Base-by-base conservation (phyloP, 1,140 invertebrate species). In the Anoplophora glabripennis region DNA sequence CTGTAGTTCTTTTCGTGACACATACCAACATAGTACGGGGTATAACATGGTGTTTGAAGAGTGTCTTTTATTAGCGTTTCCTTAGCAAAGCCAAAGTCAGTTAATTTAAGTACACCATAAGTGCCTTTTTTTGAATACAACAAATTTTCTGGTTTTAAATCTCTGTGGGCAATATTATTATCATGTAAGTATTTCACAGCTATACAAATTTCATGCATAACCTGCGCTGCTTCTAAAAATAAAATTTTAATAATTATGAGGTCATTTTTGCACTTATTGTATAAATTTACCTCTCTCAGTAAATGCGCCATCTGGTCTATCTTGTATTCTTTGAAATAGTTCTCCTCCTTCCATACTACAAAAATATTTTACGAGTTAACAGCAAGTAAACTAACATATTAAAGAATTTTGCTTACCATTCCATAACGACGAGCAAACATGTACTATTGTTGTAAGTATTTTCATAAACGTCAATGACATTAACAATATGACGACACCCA, bases 11-110 rank as follows among this genome's bases (percentile, higher is more conserved):
- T 46, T 18, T 44, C 21, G 7, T 35, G 17, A 62, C 34, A 78
- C 84, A 80, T 77, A 89, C 87, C 93, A 69, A 97, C 96, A 82
- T 99, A 99, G 75, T 98, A 98, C 3, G 96, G 96, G 9, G 96
- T 99, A 72, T 98, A 99, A 77, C 96, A 99, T 2, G 96, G 96
- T 0, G 96, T 99, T 77, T 96, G 93, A 58, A 99, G 78, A 0
- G 91, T 89, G 60, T 92, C 89, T 59, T 89, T 87, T n/a, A 84
- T 81, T 57, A 87, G 79, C 0, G 89, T 94, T 78, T 97, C 93
- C 78, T 99, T 99, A n/a, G 97, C 97, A 83, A 99, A 99, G n/a
- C 97, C 97, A 81, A 99, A 99, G 79, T 99, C 97, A 36, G 96
- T 99, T 63, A 99, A 80, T 80, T 99, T 99, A 38, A 99, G 83